phyloP scores from a whole-genome alignment of 2,888 invertebrate genomes.

The Dyspetes luteomarginatus region DNA sequence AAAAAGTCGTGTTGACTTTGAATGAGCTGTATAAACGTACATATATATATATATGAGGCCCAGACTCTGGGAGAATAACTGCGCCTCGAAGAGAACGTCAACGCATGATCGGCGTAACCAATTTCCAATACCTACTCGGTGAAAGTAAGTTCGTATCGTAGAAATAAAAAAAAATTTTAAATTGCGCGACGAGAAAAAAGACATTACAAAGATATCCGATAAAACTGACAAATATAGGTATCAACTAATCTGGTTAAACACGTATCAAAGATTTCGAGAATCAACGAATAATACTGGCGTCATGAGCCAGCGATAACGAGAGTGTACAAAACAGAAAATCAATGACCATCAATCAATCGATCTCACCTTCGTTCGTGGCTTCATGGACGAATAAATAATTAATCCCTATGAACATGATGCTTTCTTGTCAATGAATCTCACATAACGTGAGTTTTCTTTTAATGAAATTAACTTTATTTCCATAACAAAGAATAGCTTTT shows the following conservation, averaged over 20 bases:
- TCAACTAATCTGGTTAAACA: background rate
- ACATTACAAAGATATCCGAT: background rate
- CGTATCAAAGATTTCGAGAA: background rate
- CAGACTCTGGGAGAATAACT: constrained; percentile 41
- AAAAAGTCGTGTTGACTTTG: too few relatives aligned
- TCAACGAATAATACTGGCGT: background rate
- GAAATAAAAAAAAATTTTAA: background rate
- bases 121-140: constrained; percentile 11
- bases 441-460: background rate
- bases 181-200: background rate
- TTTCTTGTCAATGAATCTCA: background rate
- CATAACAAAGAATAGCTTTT: too few relatives aligned
- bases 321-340: background rate
- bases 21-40: constrained; percentile 26
- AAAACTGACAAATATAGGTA: background rate
- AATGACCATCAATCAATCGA: background rate
- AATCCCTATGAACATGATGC: background rate
- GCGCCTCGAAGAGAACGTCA: constrained; percentile 29
- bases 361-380: constrained; percentile 16
- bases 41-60: background rate
- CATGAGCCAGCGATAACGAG: background rate
- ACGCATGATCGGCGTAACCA: background rate
- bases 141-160: constrained; percentile 30
- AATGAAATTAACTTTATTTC: too few relatives aligned
- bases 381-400: constrained; percentile 33